Conservation (phyloP, 1,140 invertebrate genomes). For the Hesperophylax magnus region DNA sequence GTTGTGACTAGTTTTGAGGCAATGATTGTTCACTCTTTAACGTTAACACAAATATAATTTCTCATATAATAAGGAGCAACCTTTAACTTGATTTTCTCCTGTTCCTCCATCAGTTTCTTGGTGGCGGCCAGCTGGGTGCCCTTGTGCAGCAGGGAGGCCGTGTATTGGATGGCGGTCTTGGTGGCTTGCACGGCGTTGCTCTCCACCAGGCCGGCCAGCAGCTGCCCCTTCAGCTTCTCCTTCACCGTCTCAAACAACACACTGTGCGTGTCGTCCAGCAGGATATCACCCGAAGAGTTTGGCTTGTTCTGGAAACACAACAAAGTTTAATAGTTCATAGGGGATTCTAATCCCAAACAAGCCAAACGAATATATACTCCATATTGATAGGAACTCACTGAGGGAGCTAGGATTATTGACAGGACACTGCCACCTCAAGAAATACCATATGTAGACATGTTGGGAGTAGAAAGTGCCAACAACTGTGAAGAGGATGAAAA, state of each 20-base stretch:
- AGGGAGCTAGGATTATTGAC: no score
- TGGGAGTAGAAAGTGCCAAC: no score
- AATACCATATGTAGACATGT: no score
- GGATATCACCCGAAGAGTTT: conserved; percentile 81
- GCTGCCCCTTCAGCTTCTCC: conserved; percentile 86
- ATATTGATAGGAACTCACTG: no score
- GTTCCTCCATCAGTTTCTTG: conserved; percentile 60
- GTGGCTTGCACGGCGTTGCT: conserved; percentile 75
- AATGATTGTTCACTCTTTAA: no score
- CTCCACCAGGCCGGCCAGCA: conserved; percentile 82
- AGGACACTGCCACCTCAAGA: no score
- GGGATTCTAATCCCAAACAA: no score
- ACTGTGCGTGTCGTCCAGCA: conserved; percentile 79
- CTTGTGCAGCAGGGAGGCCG: conserved; percentile 77
- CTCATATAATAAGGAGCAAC: not conserved
- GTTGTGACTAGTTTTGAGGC: no score
- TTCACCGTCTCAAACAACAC: conserved; percentile 87
- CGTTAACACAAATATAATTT: no score
- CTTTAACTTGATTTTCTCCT: conserved; percentile 48
- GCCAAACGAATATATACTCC: no score
- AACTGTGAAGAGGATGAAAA: no score
- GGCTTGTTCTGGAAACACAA: conserved; percentile 57
- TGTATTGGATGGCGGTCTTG: conserved; percentile 73
- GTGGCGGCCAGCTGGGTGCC: conserved; percentile 64
- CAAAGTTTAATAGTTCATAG: no score